Conservation (phyloP, 92 coral and sea anemone genomes). For the Diadumene lineata region DNA sequence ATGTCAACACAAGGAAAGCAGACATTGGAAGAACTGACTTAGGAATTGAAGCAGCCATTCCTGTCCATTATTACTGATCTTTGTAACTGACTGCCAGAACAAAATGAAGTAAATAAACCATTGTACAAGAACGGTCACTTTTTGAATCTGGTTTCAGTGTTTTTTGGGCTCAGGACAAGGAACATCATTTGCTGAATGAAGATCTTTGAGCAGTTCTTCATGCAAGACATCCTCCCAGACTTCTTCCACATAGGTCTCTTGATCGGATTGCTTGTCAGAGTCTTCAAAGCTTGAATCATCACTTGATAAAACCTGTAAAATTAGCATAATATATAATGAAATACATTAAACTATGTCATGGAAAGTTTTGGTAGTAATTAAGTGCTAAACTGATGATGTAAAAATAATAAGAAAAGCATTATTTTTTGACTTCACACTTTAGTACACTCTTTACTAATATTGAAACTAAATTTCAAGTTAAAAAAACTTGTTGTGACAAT, state of each 20-base stretch:
- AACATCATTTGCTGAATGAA: conserved; percentile 2
- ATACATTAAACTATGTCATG: too few species aligned
- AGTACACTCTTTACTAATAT: too few species aligned
- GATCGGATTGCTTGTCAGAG: too few species aligned
- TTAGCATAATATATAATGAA: too few species aligned
- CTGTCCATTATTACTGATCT: conserved; percentile 49
- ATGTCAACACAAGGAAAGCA: neutral
- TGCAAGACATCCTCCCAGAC: conserved; percentile 41
- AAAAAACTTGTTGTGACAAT: too few species aligned
- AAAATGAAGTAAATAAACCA: conserved; percentile 55
- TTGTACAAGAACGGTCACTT: conserved; percentile 33
- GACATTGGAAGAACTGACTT: neutral
- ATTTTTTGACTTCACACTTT: too few species aligned
- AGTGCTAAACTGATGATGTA: too few species aligned
- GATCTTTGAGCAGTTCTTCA: conserved; percentile 20
- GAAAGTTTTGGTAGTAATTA: too few species aligned
- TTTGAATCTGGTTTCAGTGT: conserved; percentile 20
- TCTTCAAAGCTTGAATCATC: too few species aligned
- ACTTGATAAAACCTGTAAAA: too few species aligned
- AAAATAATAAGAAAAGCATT: too few species aligned
- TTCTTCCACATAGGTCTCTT: conserved; percentile 28
- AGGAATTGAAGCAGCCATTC: conserved; percentile 56
- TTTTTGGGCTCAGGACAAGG: conserved; percentile 41
- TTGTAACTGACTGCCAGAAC: conserved; percentile 42
- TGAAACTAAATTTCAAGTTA: too few species aligned